Conservation (phyloP, 2,113 vertebrate genomes). For the Pseudorhombus dupliciocellatus region DNA sequence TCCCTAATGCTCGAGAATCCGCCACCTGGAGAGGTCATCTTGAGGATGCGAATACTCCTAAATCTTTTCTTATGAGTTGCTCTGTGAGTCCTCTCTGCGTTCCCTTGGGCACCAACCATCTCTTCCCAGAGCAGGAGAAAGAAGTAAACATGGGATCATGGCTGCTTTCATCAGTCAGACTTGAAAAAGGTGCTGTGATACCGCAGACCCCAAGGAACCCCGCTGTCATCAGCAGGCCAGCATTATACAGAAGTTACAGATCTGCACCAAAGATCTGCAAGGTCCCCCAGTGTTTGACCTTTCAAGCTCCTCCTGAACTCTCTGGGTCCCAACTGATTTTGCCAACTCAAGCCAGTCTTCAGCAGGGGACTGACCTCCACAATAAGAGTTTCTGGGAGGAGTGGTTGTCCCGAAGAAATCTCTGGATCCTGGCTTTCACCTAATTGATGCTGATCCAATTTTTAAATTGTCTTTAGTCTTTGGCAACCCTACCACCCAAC, state of each 20-base stretch:
- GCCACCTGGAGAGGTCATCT: neutral
- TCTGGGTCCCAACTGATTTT: neutral
- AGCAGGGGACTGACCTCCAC: neutral
- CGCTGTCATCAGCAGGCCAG: neutral
- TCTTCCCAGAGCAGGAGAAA: neutral
- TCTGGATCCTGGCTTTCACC: neutral
- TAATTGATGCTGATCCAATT: neutral
- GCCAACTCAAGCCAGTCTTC: neutral
- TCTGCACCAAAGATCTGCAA: neutral
- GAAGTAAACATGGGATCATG: neutral
- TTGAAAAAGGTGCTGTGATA: neutral
- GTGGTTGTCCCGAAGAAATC: too few species aligned
- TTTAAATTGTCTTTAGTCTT: neutral
- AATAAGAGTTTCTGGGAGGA: neutral
- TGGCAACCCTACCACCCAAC: neutral
- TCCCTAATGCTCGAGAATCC: conserved; percentile 3
- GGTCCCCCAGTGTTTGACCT: neutral
- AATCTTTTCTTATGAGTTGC: neutral
- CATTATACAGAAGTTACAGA: neutral
- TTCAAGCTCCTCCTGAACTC: neutral
- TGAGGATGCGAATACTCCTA: neutral
- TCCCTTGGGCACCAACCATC: neutral
- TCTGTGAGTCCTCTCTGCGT: neutral
- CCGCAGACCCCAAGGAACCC: neutral
- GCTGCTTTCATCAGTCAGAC: neutral